A percentile compares a stretch with the other conserved stretches of the same genome.
phyloP scores from a whole-genome alignment of 2,797 vertebrate genomes.

The Loris lydekkerianus region DNA sequence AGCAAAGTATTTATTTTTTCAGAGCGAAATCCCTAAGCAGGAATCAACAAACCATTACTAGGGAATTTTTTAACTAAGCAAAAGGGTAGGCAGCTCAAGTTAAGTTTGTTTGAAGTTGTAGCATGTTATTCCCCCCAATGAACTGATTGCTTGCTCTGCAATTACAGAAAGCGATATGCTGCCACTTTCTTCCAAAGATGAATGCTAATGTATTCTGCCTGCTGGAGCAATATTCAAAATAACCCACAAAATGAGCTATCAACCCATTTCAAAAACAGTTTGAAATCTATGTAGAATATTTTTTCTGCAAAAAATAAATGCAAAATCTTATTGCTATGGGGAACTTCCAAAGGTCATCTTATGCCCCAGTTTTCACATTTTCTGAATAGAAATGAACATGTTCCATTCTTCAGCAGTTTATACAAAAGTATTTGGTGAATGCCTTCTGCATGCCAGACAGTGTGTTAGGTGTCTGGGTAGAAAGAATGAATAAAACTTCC shows the following conservation, averaged over 20 bases:
- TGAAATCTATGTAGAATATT: conserved; percentile 59
- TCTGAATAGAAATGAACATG: neutral
- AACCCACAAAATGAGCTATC: conserved; percentile 74
- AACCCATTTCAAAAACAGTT: conserved; percentile 64
- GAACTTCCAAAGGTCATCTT: conserved; percentile 57
- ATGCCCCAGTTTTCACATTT: neutral
- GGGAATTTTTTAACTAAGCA: neutral
- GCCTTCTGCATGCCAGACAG: neutral
- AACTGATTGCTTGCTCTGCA: conserved; percentile 65
- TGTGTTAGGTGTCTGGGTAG: neutral
- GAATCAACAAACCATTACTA: conserved; percentile 57
- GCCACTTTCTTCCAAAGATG: conserved; percentile 69
- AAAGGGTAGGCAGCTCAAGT: conserved; percentile 8
- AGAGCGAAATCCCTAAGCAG: conserved; percentile 31
- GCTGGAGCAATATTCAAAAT: conserved; percentile 71
- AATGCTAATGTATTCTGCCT: conserved; percentile 81
- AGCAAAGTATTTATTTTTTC: conserved; percentile 53
- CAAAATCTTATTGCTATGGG: neutral
- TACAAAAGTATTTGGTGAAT: neutral
- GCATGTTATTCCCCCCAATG: neutral
- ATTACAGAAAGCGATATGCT: conserved; percentile 62
- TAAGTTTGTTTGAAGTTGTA: conserved; percentile 67
- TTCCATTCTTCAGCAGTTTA: neutral
- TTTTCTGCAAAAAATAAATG: conserved; percentile 59
- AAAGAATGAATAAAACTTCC: neutral